Evolutionary conservation across 2,797 vertebrate genomes (phyloP), one percentile per base, ranked within the genome.

Genomic region (Lacerta agilis): DNA sequence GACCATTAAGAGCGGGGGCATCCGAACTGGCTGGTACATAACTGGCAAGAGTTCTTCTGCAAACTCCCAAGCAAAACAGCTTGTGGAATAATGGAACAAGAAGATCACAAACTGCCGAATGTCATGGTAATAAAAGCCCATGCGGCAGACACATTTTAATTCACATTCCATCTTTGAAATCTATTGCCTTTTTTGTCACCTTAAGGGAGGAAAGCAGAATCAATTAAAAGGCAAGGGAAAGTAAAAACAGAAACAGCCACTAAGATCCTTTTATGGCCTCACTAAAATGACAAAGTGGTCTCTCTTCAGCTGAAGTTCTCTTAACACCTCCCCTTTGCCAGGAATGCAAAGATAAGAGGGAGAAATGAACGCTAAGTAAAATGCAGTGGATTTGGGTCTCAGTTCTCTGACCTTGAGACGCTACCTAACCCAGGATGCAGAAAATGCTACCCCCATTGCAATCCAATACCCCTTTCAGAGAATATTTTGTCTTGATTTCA

Each of bases 151-250:
- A 49, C 84, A 93, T 87, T 73, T 94, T 78, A 73, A 88, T 92
- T 88, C 91, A 92, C 88, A 94, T 93, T 90, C 84, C 41, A 86
- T 88, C 91, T 77, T 75, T 75, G 69, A 38, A 82, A 90, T 86
- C 89, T 89, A 87, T 89, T 72, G 88, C 18, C 89, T 90, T 90
- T 87, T 90, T 55, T 55, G 92, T 92, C 91, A 90, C 76, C 79
- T 91, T 93, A 92, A 90, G 33, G 91, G 49, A 93, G 49, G 79
- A 91, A 93, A 91, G 78, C 75, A 84, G 87, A 90, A 86, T 92
- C 93, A 95, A 94, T 94, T 93, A 94, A 93, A 94, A 91, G 72
- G 64, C 43, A 6, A 87, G 79, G 58, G 89, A 92, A 55, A 55
- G 49, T 92, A 92, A 82, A 89, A 93, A 91, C 88, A 79, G 87